phyloP scores from a whole-genome alignment of 2,888 invertebrate genomes.

The Trichopoda pennipes region DNA sequence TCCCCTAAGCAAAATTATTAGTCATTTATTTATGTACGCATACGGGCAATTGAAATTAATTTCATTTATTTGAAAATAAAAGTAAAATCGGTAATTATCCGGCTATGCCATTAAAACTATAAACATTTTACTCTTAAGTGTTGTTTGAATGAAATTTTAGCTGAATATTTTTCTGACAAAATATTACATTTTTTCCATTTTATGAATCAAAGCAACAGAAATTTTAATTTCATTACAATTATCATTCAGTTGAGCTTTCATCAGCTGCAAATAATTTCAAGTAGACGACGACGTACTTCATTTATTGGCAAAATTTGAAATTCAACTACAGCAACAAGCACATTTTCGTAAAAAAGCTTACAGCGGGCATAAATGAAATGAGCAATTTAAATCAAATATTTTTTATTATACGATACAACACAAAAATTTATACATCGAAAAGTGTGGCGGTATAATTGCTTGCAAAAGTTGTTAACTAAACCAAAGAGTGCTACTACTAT shows the following conservation, averaged over 20 bases:
- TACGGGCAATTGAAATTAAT: constrained; percentile 32
- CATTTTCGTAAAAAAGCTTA: too few relatives aligned
- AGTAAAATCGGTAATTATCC: constrained; percentile 48
- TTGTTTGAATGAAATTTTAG: too few relatives aligned
- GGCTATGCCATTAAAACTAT: not conserved
- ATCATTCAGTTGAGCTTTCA: not conserved
- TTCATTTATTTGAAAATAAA: constrained; percentile 26
- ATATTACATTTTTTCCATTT: constrained; percentile 29
- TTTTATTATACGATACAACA: too few relatives aligned
- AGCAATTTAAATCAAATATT: too few relatives aligned
- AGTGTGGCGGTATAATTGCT: too few relatives aligned
- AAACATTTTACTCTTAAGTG: constrained; percentile 14
- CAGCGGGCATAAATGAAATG: too few relatives aligned
- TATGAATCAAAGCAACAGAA: not conserved
- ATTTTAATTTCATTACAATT: not conserved
- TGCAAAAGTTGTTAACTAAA: too few relatives aligned
- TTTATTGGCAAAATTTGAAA: constrained; percentile 5
- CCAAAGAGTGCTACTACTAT: too few relatives aligned
- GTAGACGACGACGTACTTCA: constrained; percentile 12
- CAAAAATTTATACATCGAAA: too few relatives aligned
- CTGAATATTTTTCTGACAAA: not conserved
- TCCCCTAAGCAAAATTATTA: not conserved
- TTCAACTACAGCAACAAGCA: too few relatives aligned
- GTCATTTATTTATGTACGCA: not conserved
- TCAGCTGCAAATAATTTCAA: not conserved